These are phyloP conservation scores for Lampropteryx suffumata DNA, from an alignment of 2,888 invertebrate species.

Conservation along the genomic window DNA sequence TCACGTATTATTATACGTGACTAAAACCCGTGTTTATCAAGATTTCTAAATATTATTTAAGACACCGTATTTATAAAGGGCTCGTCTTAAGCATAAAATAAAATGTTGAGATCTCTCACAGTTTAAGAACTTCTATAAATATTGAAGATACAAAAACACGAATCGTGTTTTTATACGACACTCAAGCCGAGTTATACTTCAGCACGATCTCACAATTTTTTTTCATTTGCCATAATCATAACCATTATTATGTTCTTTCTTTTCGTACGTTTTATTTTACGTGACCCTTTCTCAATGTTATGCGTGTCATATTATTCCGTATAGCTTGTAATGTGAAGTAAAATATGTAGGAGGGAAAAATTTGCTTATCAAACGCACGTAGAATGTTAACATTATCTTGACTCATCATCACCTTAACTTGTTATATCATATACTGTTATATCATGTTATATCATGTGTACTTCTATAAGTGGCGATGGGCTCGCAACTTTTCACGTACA, in stretches of 20 bases:
- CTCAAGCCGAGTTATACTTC: slow-evolving; percentile 32
- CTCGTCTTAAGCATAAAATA: not conserved
- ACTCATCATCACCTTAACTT: too few species aligned
- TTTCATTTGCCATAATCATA: slow-evolving; percentile 37
- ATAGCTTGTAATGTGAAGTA: slow-evolving; percentile 1
- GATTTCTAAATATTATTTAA: too few species aligned
- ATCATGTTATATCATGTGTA: too few species aligned
- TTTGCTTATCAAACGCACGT: not conserved
- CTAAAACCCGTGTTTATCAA: too few species aligned
- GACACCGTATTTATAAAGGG: too few species aligned
- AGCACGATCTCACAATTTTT: slow-evolving; percentile 38
- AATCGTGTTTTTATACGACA: slow-evolving; percentile 35
- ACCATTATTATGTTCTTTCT: slow-evolving; percentile 33
- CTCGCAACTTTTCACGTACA: too few species aligned
- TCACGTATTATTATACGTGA: too few species aligned
- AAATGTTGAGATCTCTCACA: slow-evolving; percentile 11
- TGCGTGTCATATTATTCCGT: slow-evolving; percentile 10
- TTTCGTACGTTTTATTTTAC: slow-evolving; percentile 31
- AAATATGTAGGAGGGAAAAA: not conserved
- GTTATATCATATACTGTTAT: too few species aligned
- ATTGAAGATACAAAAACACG: slow-evolving; percentile 25
- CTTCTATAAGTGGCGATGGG: too few species aligned
- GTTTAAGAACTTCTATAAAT: slow-evolving; percentile 21
- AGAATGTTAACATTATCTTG: too few species aligned
- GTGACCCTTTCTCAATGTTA: slow-evolving; percentile 23